Conservation (phyloP, 1,140 invertebrate species). For the Micrasema minimum region DNA sequence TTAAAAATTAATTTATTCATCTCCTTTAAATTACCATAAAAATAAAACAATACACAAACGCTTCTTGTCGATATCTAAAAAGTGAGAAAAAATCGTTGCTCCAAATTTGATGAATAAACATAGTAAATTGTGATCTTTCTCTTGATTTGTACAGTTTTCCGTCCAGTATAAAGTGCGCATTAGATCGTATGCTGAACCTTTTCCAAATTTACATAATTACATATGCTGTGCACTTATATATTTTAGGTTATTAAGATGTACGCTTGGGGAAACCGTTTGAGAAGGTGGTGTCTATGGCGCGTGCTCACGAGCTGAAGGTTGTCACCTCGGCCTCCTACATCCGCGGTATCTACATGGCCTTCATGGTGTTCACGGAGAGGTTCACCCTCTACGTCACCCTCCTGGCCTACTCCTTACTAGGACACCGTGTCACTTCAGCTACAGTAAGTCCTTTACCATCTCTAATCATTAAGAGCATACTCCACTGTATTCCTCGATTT, state of each 20-base stretch:
- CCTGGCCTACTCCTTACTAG: conserved; percentile 74
- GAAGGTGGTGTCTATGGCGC: conserved; percentile 65
- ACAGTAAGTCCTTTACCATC: conserved; percentile 61
- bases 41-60: too few species aligned
- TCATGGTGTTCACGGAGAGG: conserved; percentile 78
- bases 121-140: too few species aligned
- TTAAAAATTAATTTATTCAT: too few species aligned
- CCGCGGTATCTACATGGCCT: conserved; percentile 75
- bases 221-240: too few species aligned
- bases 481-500: background rate
- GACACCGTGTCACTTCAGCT: conserved; percentile 75
- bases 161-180: too few species aligned
- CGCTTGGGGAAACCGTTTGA: conserved; percentile 78
- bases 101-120: too few species aligned
- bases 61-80: too few species aligned
- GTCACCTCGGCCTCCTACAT: conserved; percentile 77
- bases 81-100: too few species aligned
- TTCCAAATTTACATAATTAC: too few species aligned
- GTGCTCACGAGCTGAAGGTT: conserved; percentile 73
- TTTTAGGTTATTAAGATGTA: conserved; percentile 82
- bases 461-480: background rate
- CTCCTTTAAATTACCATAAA: too few species aligned
- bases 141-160: too few species aligned
- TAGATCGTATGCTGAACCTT: too few species aligned
- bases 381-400: conserved; percentile 79